These are phyloP conservation scores for Myiopsitta monachus DNA, from an alignment of 2,113 vertebrate genomes.

Conservation along the genomic window DNA sequence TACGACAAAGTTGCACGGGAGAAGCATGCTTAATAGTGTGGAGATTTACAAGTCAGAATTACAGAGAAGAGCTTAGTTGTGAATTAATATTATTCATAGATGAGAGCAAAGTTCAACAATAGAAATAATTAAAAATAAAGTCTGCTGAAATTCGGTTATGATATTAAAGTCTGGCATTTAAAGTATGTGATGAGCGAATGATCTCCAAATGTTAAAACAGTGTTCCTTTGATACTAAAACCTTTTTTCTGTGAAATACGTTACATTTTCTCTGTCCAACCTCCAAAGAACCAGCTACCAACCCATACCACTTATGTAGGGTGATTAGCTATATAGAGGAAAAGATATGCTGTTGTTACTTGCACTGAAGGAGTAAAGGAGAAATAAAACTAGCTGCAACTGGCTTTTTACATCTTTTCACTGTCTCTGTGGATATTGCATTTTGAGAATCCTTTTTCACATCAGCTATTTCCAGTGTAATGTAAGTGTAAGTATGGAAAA, in stretches of 20 bases:
- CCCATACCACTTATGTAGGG: not conserved
- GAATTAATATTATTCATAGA: not conserved
- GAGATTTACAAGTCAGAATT: not conserved
- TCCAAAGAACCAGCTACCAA: not conserved
- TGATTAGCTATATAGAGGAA: not conserved
- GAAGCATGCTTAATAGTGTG: not conserved
- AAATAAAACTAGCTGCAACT: not conserved
- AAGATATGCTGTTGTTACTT: not conserved
- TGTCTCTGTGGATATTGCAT: not conserved
- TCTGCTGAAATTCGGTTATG: not conserved
- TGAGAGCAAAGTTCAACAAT: not conserved
- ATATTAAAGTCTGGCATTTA: not conserved
- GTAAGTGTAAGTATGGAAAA: not conserved
- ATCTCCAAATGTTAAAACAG: not conserved
- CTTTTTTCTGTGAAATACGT: not conserved
- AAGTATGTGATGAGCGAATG: not conserved
- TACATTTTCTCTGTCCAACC: not conserved
- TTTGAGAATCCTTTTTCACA: not conserved
- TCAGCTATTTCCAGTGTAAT: not conserved
- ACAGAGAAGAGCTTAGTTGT: not conserved
- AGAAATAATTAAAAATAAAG: slow-evolving; percentile 1
- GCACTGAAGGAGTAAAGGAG: not conserved
- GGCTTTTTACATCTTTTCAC: not conserved
- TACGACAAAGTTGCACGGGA: not conserved
- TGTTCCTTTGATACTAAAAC: not conserved